A percentile compares a stretch with the other conserved stretches of the same genome.
Conservation (phyloP, 2,113 vertebrate species). For the Zeus faber region DNA sequence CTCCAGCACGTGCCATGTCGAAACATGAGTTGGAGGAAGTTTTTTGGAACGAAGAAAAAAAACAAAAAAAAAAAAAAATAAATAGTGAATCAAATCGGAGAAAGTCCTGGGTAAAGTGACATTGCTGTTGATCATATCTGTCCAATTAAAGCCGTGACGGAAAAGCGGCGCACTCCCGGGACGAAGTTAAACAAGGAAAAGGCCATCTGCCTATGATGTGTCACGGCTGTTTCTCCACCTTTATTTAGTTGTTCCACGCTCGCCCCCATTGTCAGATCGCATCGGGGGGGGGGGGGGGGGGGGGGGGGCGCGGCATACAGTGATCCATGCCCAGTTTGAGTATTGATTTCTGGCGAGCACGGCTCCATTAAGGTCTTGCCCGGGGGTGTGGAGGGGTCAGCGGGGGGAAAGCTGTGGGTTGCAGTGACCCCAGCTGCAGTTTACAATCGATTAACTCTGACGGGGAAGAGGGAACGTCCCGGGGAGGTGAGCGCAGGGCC, state of each 20-base stretch:
- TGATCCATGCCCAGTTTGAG: slow-evolving; percentile 93
- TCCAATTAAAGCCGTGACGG: background rate
- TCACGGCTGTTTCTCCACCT: slow-evolving; percentile 22
- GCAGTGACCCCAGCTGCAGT: slow-evolving; percentile 89
- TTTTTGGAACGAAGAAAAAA: slow-evolving; percentile 14
- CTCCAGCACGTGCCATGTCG: slow-evolving; percentile 16
- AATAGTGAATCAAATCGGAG: slow-evolving; percentile 9
- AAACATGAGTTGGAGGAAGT: slow-evolving; percentile 31
- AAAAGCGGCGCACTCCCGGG: background rate
- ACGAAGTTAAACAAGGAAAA: background rate
- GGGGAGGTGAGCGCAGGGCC: slow-evolving; percentile 82
- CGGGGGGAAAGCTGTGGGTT: slow-evolving; percentile 82
- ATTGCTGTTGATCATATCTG: background rate
- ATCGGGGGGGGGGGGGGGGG: slow-evolving; percentile 70
- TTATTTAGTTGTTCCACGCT: slow-evolving; percentile 77
- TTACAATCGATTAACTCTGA: slow-evolving; percentile 92
- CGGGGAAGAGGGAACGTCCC: slow-evolving; percentile 81
- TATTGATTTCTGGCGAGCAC: slow-evolving; percentile 91
- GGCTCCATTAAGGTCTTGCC: slow-evolving; percentile 93
- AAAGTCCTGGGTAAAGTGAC: background rate
- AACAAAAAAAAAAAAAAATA: no score
- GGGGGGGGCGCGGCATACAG: slow-evolving; percentile 71
- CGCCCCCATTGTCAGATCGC: slow-evolving; percentile 80
- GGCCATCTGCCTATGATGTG: slow-evolving; percentile 19
- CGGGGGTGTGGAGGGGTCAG: slow-evolving; percentile 81